These are phyloP conservation scores for Lissonota sp. DNA, from an alignment of 2,888 invertebrate species.

Conservation along the genomic window DNA sequence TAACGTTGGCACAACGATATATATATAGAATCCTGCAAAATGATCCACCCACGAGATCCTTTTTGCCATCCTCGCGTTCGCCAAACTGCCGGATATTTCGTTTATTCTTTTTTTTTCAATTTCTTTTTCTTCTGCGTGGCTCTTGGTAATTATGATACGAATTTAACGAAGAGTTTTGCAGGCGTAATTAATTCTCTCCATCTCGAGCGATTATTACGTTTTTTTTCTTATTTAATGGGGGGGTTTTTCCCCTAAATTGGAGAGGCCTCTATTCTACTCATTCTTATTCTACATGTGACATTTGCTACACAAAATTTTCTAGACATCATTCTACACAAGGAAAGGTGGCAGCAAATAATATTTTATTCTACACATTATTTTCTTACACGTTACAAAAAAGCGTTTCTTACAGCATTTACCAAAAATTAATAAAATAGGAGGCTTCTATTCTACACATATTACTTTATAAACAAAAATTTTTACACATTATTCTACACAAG, in stretches of 20 bases:
- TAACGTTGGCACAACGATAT: slow-evolving; percentile 27
- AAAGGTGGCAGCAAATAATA: no score
- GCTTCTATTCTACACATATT: no score
- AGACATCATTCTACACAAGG: no score
- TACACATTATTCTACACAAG: no score
- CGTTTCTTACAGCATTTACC: no score
- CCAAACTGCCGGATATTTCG: slow-evolving; percentile 12
- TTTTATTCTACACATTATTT: no score
- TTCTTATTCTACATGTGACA: no score
- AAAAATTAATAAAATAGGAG: no score
- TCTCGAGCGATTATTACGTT: slow-evolving; percentile 10
- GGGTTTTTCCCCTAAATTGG: not conserved
- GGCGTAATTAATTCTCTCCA: slow-evolving; percentile 44
- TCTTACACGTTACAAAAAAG: no score
- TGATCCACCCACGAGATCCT: slow-evolving; percentile 52
- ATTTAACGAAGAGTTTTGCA: slow-evolving; percentile 43
- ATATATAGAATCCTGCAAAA: slow-evolving; percentile 34
- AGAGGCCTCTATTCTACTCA: no score
- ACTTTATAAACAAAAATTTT: no score
- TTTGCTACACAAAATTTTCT: no score
- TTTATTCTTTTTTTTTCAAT: slow-evolving; percentile 17
- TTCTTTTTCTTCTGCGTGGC: not conserved
- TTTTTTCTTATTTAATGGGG: slow-evolving; percentile 4
- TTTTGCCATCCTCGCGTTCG: slow-evolving; percentile 20
- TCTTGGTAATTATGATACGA: slow-evolving; percentile 48